A percentile compares a stretch with the other conserved stretches of the same genome.
Evolutionary conservation across 2,888 invertebrate species (phyloP).

Genomic region (Chrysolina americana): DNA sequence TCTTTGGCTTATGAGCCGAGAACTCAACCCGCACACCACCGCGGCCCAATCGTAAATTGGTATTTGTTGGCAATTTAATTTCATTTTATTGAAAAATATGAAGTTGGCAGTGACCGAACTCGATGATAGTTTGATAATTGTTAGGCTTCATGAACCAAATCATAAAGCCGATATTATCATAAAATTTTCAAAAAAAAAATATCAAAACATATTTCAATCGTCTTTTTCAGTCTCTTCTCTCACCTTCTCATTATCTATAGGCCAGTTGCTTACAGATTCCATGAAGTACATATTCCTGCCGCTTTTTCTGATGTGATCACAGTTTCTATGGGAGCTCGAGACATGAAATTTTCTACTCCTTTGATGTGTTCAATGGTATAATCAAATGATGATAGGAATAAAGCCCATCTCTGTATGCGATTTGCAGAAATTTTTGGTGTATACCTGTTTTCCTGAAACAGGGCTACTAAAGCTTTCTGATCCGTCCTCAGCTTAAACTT

Average conservation of each 20-base stretch:
- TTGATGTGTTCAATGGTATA: conserved; percentile 33
- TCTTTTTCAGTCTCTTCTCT: conserved; percentile 19
- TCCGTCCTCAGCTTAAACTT: conserved; percentile 39
- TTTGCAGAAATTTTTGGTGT: conserved; percentile 38
- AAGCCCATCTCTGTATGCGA: conserved; percentile 45
- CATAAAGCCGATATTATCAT: too few species aligned
- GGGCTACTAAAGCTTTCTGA: conserved; percentile 30
- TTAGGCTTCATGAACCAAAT: too few species aligned
- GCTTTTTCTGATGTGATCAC: conserved; percentile 24
- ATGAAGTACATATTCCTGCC: conserved; percentile 27
- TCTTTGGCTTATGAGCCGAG: too few species aligned
- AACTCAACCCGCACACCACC: too few species aligned
- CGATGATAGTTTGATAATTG: too few species aligned
- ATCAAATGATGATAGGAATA: conserved; percentile 37
- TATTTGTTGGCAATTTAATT: too few species aligned
- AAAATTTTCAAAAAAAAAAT: too few species aligned
- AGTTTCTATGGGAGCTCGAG: conserved; percentile 24
- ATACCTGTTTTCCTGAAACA: conserved; percentile 35
- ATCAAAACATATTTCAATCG: too few species aligned
- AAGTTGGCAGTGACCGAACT: too few species aligned
- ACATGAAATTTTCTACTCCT: conserved; percentile 33
- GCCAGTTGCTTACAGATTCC: conserved; percentile 21
- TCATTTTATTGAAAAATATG: too few species aligned
- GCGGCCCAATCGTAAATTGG: too few species aligned
- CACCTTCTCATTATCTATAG: conserved; percentile 29